Conservation (phyloP, 2,888 invertebrate species). For the Drosophila mimetica region DNA sequence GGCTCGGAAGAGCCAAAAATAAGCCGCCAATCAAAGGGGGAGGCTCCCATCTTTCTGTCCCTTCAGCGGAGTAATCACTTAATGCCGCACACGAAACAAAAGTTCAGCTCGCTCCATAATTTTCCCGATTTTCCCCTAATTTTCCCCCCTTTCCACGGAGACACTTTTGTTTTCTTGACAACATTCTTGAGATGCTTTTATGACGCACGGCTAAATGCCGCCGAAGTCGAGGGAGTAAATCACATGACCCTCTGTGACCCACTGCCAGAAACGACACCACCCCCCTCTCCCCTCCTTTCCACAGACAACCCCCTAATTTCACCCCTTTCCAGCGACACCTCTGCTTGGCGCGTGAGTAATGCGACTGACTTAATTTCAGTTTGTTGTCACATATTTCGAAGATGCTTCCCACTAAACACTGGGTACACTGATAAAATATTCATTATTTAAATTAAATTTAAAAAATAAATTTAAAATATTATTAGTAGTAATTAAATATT, state of each 20-base stretch:
- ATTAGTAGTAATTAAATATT: too few species aligned
- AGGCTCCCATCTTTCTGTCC: conserved; percentile 17
- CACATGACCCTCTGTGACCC: conserved; percentile 61
- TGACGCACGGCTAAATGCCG: conserved; percentile 68
- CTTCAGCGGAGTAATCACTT: conserved; percentile 59
- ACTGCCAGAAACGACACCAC: conserved; percentile 17
- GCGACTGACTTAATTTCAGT: conserved; percentile 74
- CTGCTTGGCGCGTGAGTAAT: conserved; percentile 66
- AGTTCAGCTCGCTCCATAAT: neutral
- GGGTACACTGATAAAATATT: neutral
- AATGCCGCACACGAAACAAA: conserved; percentile 54
- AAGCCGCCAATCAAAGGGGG: conserved; percentile 68
- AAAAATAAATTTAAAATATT: too few species aligned
- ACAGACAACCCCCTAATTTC: conserved; percentile 1
- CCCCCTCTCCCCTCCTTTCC: conserved; percentile 2
- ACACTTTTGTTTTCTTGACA: conserved; percentile 75
- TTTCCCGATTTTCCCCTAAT: conserved; percentile 21
- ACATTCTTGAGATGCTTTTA: conserved; percentile 78
- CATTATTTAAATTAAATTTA: too few species aligned
- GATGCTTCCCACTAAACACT: conserved; percentile 23
- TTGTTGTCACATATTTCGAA: conserved; percentile 74
- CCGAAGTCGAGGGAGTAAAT: conserved; percentile 58
- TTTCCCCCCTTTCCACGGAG: conserved; percentile 11
- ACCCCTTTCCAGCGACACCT: conserved; percentile 17
- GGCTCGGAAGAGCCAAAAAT: conserved; percentile 24